Evolutionary conservation across 2,113 vertebrate species (phyloP).

Genomic region (Hypomesus transpacificus): DNA sequence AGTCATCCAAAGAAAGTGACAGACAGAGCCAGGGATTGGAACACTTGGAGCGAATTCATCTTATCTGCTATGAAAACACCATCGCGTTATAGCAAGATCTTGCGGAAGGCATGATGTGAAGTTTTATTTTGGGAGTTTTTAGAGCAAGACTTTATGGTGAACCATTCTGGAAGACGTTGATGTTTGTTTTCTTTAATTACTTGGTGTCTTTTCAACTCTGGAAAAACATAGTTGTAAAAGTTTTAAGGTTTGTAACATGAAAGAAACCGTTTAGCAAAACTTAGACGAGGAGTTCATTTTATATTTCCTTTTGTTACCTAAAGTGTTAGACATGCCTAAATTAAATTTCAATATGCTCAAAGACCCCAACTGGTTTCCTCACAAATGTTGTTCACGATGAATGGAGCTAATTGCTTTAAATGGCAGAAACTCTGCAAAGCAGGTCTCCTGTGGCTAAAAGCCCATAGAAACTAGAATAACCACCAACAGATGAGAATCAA

Average conservation of each 20-base stretch:
- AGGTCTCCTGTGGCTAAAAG: conserved; percentile 39
- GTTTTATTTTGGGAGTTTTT: conserved; percentile 16
- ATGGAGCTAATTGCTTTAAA: conserved; percentile 47
- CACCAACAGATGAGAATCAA: conserved; percentile 51
- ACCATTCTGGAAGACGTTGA: conserved; percentile 19
- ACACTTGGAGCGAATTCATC: no score
- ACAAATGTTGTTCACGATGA: conserved; percentile 32
- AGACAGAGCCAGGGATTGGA: not conserved
- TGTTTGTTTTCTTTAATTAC: conserved; percentile 46
- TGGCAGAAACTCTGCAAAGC: conserved; percentile 31
- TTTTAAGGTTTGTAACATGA: conserved; percentile 31
- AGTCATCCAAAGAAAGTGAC: not conserved
- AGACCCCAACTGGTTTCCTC: conserved; percentile 42
- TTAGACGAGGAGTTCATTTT: conserved; percentile 32
- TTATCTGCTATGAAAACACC: not conserved
- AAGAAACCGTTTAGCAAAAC: conserved; percentile 41
- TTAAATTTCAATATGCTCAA: conserved; percentile 42
- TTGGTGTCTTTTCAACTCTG: conserved; percentile 36
- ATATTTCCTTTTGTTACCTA: conserved; percentile 36
- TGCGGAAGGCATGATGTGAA: conserved; percentile 2
- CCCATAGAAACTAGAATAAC: conserved; percentile 45
- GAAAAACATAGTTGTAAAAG: conserved; percentile 34
- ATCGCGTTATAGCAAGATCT: not conserved
- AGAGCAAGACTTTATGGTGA: conserved; percentile 16
- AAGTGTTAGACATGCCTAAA: conserved; percentile 43